phyloP scores from a whole-genome alignment of 2,797 vertebrate genomes.

The Aythya fuligula region DNA sequence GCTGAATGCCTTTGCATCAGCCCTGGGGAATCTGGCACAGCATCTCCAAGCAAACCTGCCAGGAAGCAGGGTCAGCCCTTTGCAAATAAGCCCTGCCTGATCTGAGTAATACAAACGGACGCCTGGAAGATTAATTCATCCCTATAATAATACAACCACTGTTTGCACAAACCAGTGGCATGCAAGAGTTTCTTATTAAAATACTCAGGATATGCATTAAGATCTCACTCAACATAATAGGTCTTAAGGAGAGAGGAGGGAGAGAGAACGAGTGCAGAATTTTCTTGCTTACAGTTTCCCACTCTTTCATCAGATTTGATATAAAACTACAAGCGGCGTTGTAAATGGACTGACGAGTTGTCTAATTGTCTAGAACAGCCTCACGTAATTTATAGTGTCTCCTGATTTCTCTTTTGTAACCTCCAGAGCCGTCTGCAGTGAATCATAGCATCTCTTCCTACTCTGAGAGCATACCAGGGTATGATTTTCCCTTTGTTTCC shows the following conservation, averaged over 20 bases:
- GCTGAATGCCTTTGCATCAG: background rate
- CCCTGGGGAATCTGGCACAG: slow-evolving; percentile 5
- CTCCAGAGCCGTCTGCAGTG: slow-evolving; percentile 7
- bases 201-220: background rate
- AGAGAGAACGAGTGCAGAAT: background rate
- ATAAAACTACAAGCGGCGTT: background rate
- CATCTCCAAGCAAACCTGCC: slow-evolving; percentile 32
- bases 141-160: slow-evolving; percentile 59
- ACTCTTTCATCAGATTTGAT: background rate
- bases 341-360: slow-evolving; percentile 15
- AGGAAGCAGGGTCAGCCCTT: slow-evolving; percentile 65
- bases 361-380: slow-evolving; percentile 41
- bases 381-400: background rate
- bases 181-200: slow-evolving; percentile 47
- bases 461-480: background rate
- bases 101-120: slow-evolving; percentile 52
- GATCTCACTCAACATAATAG: background rate
- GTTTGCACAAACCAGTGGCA: slow-evolving; percentile 59
- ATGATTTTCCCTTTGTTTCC: slow-evolving; percentile 37
- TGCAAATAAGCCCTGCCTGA: slow-evolving; percentile 66
- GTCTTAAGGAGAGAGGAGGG: background rate
- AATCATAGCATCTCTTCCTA: background rate
- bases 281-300: background rate
- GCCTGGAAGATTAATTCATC: slow-evolving; percentile 58
- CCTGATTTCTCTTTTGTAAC: slow-evolving; percentile 36